Evolutionary conservation across 1,140 invertebrate species (phyloP).

Genomic region (Solen grandis): DNA sequence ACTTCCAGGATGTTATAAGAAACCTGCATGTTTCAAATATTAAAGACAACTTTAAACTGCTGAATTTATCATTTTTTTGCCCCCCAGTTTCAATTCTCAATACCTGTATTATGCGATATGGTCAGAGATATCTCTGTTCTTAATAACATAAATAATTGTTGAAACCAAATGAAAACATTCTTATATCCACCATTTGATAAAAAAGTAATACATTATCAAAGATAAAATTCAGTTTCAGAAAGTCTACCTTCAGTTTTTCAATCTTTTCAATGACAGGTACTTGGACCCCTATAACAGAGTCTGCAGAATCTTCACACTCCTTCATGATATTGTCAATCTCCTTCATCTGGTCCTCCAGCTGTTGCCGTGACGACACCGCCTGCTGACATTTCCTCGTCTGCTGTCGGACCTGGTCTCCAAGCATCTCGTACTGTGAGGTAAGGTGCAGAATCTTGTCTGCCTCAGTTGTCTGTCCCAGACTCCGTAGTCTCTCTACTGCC

Average conservation of each 20-base stretch:
- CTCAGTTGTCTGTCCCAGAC: conserved; percentile 66
- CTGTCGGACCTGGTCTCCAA: conserved; percentile 85
- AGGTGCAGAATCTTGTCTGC: conserved; percentile 85
- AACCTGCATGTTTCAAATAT: too few relatives aligned
- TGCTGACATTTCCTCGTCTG: conserved; percentile 83
- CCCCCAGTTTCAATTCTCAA: too few relatives aligned
- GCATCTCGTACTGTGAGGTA: conserved; percentile 88
- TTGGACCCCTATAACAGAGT: conserved; percentile 90
- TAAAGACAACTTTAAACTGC: too few relatives aligned
- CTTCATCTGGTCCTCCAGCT: conserved; percentile 91
- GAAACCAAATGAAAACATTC: too few relatives aligned
- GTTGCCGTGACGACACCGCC: conserved; percentile 90
- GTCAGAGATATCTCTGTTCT: too few relatives aligned
- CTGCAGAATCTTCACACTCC: conserved; percentile 92
- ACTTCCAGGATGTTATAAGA: too few relatives aligned
- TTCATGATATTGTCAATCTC: conserved; percentile 93
- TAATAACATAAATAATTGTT: too few relatives aligned
- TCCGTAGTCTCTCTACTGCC: conserved; percentile 62
- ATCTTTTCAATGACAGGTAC: conserved; percentile 92
- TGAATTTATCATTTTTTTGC: too few relatives aligned
- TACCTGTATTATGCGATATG: too few relatives aligned
- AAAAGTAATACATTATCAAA: too few relatives aligned
- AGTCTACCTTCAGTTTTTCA: conserved; percentile 85
- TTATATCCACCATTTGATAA: too few relatives aligned
- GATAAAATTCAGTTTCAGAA: too few relatives aligned